These are phyloP conservation scores for Caenorhabditis sp. DNA, from an alignment of 2,888 invertebrate species.

Conservation along the genomic window DNA sequence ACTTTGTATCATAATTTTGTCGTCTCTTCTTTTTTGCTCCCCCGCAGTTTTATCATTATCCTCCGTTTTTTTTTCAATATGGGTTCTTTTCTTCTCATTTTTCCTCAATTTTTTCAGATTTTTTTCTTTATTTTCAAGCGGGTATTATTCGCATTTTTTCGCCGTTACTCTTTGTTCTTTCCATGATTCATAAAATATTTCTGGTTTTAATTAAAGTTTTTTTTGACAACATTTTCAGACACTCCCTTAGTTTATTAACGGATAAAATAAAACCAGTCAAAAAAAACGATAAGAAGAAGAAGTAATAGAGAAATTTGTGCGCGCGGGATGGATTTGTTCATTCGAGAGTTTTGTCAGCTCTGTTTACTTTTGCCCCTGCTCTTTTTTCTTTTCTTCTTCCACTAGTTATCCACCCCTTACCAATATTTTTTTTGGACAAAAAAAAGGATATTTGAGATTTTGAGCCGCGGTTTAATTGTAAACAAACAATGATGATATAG, in stretches of 20 bases:
- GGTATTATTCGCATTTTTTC: not conserved
- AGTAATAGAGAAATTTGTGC: too few species aligned
- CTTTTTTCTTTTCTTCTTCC: constrained; percentile 7
- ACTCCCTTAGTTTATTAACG: too few species aligned
- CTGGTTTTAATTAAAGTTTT: not conserved
- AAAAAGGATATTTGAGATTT: not conserved
- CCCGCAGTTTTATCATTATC: not conserved
- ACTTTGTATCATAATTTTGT: not conserved
- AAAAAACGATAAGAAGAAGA: too few species aligned
- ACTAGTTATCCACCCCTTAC: not conserved
- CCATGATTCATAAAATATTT: not conserved
- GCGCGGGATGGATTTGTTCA: too few species aligned
- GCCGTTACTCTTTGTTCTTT: not conserved
- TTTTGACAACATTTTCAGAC: too few species aligned
- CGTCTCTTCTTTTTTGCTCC: not conserved
- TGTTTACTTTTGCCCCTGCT: not conserved
- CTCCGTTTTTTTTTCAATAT: not conserved
- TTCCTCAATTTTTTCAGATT: not conserved
- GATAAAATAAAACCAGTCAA: too few species aligned
- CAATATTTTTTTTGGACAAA: not conserved
- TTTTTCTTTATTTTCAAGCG: not conserved
- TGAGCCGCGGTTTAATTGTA: not conserved
- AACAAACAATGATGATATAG: not conserved
- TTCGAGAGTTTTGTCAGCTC: too few species aligned
- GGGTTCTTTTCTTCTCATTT: not conserved